These are phyloP conservation scores for Trichogramma pretiosum DNA, from an alignment of 1,140 invertebrate genomes.

Conservation along the genomic window DNA sequence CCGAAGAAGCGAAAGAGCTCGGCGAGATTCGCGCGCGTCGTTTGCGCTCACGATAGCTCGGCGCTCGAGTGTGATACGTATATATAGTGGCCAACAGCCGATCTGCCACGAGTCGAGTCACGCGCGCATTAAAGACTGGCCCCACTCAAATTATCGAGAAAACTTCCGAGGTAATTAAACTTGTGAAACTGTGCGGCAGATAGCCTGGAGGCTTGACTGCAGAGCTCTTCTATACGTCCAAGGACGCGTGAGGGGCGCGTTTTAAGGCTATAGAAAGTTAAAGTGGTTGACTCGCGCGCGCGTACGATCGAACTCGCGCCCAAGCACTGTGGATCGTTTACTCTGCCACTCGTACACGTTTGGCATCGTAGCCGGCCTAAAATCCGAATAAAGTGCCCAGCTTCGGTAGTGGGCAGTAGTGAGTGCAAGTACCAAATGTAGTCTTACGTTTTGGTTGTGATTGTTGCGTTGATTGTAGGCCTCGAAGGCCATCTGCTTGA, in stretches of 20 bases:
- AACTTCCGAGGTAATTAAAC: slow-evolving; percentile 40
- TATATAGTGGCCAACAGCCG: not conserved
- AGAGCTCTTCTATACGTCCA: too few relatives aligned
- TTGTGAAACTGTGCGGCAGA: slow-evolving; percentile 30
- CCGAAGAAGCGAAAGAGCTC: slow-evolving; percentile 17
- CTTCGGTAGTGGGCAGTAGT: not conserved
- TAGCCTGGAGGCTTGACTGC: slow-evolving; percentile 31
- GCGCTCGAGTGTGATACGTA: too few relatives aligned
- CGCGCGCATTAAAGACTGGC: slow-evolving; percentile 26
- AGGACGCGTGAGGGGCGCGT: too few relatives aligned
- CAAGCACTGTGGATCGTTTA: too few relatives aligned
- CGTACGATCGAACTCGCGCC: not conserved
- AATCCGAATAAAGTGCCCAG: not conserved
- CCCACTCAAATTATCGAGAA: slow-evolving; percentile 38
- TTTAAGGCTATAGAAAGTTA: slow-evolving; percentile 34
- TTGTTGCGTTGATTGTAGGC: slow-evolving; percentile 39
- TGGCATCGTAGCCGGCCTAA: not conserved
- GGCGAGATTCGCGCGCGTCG: too few relatives aligned
- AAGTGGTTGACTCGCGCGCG: slow-evolving; percentile 29
- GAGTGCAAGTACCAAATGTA: too few relatives aligned
- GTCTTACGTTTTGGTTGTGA: slow-evolving; percentile 38
- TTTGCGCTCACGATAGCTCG: too few relatives aligned
- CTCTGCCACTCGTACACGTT: slow-evolving; percentile 1
- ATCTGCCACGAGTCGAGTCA: slow-evolving; percentile 24
- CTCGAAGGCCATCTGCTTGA: slow-evolving; percentile 40